Evolutionary conservation across 2,113 vertebrate species (phyloP), one percentile per base, ranked within the genome.

Genomic region (Lepisosteus oculatus): DNA sequence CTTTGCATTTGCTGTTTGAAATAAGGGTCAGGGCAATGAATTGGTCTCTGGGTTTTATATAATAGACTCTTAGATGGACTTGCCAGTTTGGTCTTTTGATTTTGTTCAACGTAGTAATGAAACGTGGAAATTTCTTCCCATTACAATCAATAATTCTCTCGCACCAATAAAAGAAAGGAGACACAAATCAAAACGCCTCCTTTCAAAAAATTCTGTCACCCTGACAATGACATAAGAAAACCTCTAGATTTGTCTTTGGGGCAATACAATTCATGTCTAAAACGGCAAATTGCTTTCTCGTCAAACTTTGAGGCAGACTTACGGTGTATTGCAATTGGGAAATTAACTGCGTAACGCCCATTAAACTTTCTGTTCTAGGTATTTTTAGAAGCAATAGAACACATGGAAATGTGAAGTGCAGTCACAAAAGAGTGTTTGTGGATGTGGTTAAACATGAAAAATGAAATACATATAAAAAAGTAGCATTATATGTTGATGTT

Each of bases 81-180:
- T 82, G 81, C 81, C 84, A 78, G 68, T 80, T 88, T 77, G 11
- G 17, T 77, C 67, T 79, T 85, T 86, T 86, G 86, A 90, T 83
- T 76, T 79, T 43, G 81, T 79, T 83, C 86, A 85, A 79, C 71
- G 81, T 86, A 81, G 84, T 86, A 89, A 83, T 74, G 70, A 76
- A 66, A 47, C 63, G 56, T 61, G 70, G 57, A 76, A 77, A 77
- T 68, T 75, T 74, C 47, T 65, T 73, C 70, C 66, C 61, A 70
- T 76, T 80, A 70, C 74, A 76, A 82, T 76, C 80, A 79, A 80
- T 80, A 76, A 47, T 65, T 54, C 8, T 64, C 64, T 73, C 55
- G 43, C 29, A 65, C 51, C 44, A 71, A 75, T 67, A 70, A 67
- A 66, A 66, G 45, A 65, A 5, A 9, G 55, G 43, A 65, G 55